Base-by-base conservation (phyloP, 2,113 vertebrate species). In the Perccottus glenii region DNA sequence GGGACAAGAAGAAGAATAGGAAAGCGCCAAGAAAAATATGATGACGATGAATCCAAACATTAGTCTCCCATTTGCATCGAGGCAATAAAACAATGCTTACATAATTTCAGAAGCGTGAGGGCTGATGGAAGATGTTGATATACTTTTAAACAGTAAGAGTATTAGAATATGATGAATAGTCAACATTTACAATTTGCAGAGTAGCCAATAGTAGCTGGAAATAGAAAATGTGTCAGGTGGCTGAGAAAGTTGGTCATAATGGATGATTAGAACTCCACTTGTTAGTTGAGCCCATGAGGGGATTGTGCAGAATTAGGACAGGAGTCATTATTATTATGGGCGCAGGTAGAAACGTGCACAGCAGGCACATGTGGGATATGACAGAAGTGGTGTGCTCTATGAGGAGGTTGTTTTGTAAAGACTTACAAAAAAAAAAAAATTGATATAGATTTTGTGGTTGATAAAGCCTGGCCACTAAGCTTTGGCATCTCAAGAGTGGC, bases 281-380 rank as follows among this genome's bases (percentile, higher is more conserved):
- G 44, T 77, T 55, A 55, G 67, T 16, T 43, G 51, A 52, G 68
- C 57, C 35, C 47, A 12, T 60, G 66, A 44, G 10, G 63, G 80
- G 78, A 85, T 84, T 81, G 77, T 68, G 75, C 81, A 71, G 77
- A 88, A 85, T 60, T 56, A 75, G 86, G 73, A 75, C 84, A 80
- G 68, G 45, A 27, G 19, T 38, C 19, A 33, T 38, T 64, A 44
- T 78, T 84, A 86, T 89, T 88, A 88, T 2, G 35, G 44, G 5
- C 15, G 52, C 70, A 75, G 78, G 81, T 84, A 70, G 73, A 48
- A 85, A 81, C 48, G 66, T 80, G 74, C 73, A 27, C 51, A 19
- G 45, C 5, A 12, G 51, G 50, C 71, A 79, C 82, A 71, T 73
- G 75, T 27, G 65, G 47, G 38, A 51, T 2, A 8, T 57, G 35